Evolutionary conservation across 2,113 vertebrate genomes (phyloP).

Genomic region (Hyperopisus bebe): DNA sequence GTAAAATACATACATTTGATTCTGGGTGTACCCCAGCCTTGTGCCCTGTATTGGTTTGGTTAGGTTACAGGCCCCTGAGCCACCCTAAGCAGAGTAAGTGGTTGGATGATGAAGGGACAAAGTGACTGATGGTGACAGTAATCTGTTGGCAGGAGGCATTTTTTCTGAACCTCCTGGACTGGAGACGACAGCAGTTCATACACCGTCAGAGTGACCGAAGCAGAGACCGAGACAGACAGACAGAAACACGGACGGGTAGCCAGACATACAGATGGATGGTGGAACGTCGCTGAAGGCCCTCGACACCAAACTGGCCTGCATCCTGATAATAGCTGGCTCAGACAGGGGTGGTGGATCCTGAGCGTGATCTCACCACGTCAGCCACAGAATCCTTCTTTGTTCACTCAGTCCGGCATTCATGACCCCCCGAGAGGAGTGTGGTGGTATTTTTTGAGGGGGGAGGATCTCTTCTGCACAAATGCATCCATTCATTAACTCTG

Average conservation of each 20-base stretch:
- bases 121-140: neutral
- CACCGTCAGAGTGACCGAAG: neutral
- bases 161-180: neutral
- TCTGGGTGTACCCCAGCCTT: neutral
- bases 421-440: constrained; percentile 39
- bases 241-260: neutral
- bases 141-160: neutral
- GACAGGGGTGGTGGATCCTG: constrained; percentile 45
- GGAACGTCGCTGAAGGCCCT: neutral
- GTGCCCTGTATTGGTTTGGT: neutral
- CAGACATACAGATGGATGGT: constrained; percentile 1
- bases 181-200: neutral
- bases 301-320: neutral
- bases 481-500: constrained; percentile 60
- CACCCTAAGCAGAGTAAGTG: neutral
- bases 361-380: constrained; percentile 65
- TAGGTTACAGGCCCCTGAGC: neutral
- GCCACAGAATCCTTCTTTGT: constrained; percentile 66
- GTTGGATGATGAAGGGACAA: neutral
- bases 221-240: neutral
- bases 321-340: constrained; percentile 48
- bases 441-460: constrained; percentile 42
- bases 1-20: neutral
- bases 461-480: constrained; percentile 70
- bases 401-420: constrained; percentile 47